Evolutionary conservation across 1,140 invertebrate genomes (phyloP), one percentile per base, ranked within the genome.

Genomic region (Drosophila murphyi): DNA sequence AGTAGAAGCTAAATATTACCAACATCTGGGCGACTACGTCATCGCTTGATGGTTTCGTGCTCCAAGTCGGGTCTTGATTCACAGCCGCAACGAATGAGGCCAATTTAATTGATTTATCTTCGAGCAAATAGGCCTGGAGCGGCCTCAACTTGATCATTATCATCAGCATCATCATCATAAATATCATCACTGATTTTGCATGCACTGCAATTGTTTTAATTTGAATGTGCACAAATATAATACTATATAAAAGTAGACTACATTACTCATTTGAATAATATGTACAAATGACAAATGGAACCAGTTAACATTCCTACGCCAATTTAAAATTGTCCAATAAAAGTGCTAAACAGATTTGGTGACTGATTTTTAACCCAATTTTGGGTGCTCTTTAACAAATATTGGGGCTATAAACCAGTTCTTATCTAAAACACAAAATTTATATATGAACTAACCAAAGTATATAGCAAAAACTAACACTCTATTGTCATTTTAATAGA

Each of bases 41-140:
- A 71, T 55, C 48, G 51, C 3, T 31, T 32, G n/a, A n/a, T 43
- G 52, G 4, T 31, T 7, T 31, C 8, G 31, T 67, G 39, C 3
- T 43, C 37, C 12, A 32, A 56, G 50, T 8, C 28, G 39, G 56
- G 35, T 59, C 60, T 70, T 56, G 48, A 74, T 51, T 51, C 72
- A 70, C 10, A 29, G 28, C 55, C 65, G 37, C 34, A 63, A 45
- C 67, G 12, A 63, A 75, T 71, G 59, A 6, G 39, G 41, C 35
- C 67, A 75, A 69, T 69, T 75, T 64, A 75, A 75, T 75, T 59
- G 72, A 71, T 55, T 55, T 60, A 72, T 50, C 31, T 57, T 45
- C 47, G 62, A 48, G 28, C 28, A 45, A 29, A 10, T 29, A 35
- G 61, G 54, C 73, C 65, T 60, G 48, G 39, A 60, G 52, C 56